Evolutionary conservation across 2,888 invertebrate genomes (phyloP).

Genomic region (Abrostola triplasia): DNA sequence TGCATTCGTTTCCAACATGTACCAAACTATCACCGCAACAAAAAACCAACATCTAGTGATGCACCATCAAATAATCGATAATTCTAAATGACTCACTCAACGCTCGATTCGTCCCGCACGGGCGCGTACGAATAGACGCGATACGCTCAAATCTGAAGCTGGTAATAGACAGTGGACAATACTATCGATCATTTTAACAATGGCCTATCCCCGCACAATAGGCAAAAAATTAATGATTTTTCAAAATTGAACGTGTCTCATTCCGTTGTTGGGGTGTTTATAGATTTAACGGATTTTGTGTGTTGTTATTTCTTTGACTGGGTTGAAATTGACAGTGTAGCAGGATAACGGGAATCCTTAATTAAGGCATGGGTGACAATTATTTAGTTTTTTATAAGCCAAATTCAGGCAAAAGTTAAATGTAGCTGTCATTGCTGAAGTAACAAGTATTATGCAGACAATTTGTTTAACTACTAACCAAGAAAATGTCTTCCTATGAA

Average conservation of each 20-base stretch:
- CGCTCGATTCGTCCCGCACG: constrained; percentile 77
- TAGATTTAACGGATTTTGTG: constrained; percentile 15
- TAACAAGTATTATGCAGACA: too few species aligned
- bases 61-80: constrained; percentile 61
- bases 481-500: too few species aligned
- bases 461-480: too few species aligned
- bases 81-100: constrained; percentile 65
- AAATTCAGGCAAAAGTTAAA: too few species aligned
- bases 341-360: too few species aligned
- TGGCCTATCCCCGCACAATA: constrained; percentile 55
- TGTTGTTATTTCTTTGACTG: background rate
- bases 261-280: constrained; percentile 36
- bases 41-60: constrained; percentile 52
- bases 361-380: too few species aligned
- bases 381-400: too few species aligned
- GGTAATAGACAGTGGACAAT: constrained; percentile 74
- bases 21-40: background rate
- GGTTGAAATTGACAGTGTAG: background rate
- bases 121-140: constrained; percentile 68
- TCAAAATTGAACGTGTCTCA: constrained; percentile 37
- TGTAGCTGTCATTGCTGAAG: too few species aligned
- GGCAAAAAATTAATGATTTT: constrained; percentile 53
- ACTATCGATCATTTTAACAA: constrained; percentile 74
- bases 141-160: constrained; percentile 67
- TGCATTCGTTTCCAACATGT: background rate